Evolutionary conservation across 1,140 invertebrate species (phyloP), one percentile per base, ranked within the genome.

Genomic region (Ptiloglossa arizonensis): DNA sequence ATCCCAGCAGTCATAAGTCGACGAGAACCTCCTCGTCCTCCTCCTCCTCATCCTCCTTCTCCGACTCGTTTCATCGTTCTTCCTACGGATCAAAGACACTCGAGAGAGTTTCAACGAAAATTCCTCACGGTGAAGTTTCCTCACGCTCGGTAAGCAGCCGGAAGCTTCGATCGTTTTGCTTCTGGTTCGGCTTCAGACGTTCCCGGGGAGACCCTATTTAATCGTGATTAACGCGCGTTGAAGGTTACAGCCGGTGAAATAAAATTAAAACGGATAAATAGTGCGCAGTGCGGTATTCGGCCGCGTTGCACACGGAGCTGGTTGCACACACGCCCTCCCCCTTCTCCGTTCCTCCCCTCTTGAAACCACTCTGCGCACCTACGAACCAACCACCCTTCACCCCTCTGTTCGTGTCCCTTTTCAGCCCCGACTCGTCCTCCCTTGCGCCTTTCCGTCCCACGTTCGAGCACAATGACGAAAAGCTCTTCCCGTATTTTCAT

Each of bases 231-330:
- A 81, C 67, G 73, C 32, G 70, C 48, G 29, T 19, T n/a, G 54
- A 41, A 79, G 32, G 50, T 24, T 71, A 41, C 63, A 46, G 27
- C 19, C 62, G 44, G 56, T 15, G 48, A 82, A 86, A 86, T 86
- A 80, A 80, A 80, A 86, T 82, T 82, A 86, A 85, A 86, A 82
- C 32, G 46, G 62, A 80, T 71, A 82, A 80, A 86, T 73, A 80
- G 60, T 68, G 73, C 67, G 80, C 80, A 77, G 29, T 82, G 83
- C 83, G 68, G 67, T 82, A 85, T 85, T 75, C 75, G 60, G 35
- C 8, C 46, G 56, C 22, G 48, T 82, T 79, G 68, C 46, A n/a
- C n/a, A n/a, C 71, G 71, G 62, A 68, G 62, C n/a, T 76, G 79
- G 54, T 67, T 80, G 60, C 46, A 74, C 79, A 64, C 35, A 41